Percentiles rank a stretch among this genome's conserved stretches.
These are phyloP conservation scores for Heliangelus exortis DNA, from an alignment of 2,797 vertebrate species.

Conservation along the genomic window DNA sequence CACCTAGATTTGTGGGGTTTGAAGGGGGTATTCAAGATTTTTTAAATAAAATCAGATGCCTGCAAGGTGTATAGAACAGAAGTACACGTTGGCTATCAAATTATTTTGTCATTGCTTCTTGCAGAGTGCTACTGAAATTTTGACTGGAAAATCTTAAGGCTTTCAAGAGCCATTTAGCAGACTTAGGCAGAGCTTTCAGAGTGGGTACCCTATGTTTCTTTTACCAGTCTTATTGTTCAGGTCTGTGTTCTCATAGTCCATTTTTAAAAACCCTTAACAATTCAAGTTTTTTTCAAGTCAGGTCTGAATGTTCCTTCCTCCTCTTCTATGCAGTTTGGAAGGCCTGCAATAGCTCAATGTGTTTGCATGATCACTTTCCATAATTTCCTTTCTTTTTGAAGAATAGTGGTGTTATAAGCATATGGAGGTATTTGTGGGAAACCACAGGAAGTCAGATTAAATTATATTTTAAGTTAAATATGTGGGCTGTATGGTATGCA, in stretches of 20 bases:
- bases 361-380: not conserved
- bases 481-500: rapidly evolving
- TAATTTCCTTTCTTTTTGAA: not conserved
- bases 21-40: not conserved
- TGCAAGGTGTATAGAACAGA: not conserved
- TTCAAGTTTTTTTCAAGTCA: not conserved
- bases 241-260: not conserved
- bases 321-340: not conserved
- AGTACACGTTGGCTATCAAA: not conserved
- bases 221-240: not conserved
- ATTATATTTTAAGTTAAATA: not conserved
- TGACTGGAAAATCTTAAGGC: not conserved
- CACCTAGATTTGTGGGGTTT: not conserved
- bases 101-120: not conserved
- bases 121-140: not conserved
- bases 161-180: not conserved
- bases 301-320: not conserved
- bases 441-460: not conserved
- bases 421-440: not conserved
- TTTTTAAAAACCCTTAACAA: not conserved
- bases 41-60: not conserved
- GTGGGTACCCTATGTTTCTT: not conserved
- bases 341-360: not conserved
- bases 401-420: not conserved
- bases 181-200: not conserved